Evolutionary conservation across 2,113 vertebrate genomes (phyloP).

Genomic region (Ivindomyrus marchei): DNA sequence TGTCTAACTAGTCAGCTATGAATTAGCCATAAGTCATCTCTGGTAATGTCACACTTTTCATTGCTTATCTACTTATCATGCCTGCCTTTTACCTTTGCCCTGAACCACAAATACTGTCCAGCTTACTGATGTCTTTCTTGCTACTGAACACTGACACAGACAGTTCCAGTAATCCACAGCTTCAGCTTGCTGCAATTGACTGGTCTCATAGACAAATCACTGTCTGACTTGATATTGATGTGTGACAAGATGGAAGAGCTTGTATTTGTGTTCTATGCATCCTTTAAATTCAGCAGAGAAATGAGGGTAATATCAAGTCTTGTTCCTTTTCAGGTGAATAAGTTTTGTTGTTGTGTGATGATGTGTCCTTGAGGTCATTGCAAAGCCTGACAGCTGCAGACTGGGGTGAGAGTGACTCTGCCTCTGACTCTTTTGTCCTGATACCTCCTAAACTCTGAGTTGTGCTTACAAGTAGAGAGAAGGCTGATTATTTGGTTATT

Average conservation of each 20-base stretch:
- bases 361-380: not conserved
- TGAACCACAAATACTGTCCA: too few species aligned
- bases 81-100: too few species aligned
- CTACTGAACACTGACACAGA: not conserved
- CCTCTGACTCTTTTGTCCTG: not conserved
- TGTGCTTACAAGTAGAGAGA: not conserved
- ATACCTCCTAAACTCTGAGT: not conserved
- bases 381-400: not conserved
- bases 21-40: too few species aligned
- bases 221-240: not conserved
- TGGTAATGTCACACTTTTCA: too few species aligned
- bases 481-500: not conserved
- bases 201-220: not conserved
- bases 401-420: not conserved
- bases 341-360: not conserved
- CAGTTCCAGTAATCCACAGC: not conserved
- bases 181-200: not conserved
- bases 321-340: not conserved
- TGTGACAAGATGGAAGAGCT: not conserved
- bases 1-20: too few species aligned
- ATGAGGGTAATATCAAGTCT: too few species aligned
- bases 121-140: too few species aligned
- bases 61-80: too few species aligned
- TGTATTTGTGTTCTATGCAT: not conserved
- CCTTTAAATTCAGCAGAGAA: not conserved